These are phyloP conservation scores for Oikopleura vanhoeffeni DNA, from an alignment of 23 tunicate genomes.

Conservation along the genomic window DNA sequence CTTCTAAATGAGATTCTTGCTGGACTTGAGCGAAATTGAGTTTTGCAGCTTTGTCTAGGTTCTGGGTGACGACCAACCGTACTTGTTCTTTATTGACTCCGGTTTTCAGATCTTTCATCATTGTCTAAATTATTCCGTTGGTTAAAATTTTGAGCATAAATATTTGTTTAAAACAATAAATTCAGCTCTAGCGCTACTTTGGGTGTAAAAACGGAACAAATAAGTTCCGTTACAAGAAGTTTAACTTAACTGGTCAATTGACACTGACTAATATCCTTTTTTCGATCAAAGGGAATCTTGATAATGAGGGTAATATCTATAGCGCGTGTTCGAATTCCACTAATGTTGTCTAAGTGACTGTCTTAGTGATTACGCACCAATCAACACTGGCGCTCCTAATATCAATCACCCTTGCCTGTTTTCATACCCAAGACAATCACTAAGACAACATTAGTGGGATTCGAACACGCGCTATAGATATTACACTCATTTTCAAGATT, in stretches of 20 bases:
- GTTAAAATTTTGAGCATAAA: not conserved
- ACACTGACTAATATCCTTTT: not conserved
- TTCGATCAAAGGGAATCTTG: too few species aligned
- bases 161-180: not conserved
- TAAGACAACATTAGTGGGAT: too few species aligned
- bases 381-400: too few species aligned
- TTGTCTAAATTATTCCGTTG: constrained; percentile 35
- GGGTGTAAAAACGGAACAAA: too few species aligned
- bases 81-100: constrained; percentile 33
- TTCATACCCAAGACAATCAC: too few species aligned
- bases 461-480: too few species aligned
- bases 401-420: too few species aligned
- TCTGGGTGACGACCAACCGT: constrained; percentile 24
- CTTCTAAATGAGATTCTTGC: constrained; percentile 73
- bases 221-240: not conserved
- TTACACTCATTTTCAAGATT: too few species aligned
- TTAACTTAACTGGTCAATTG: not conserved
- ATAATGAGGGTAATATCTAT: too few species aligned
- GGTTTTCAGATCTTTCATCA: constrained; percentile 41
- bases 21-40: constrained; percentile 81
- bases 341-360: too few species aligned
- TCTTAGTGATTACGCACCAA: too few species aligned
- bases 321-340: too few species aligned
- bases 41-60: constrained; percentile 65
- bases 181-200: not conserved